Percentiles rank a stretch among this genome's conserved stretches.
Conservation (phyloP, 2,113 vertebrate species). For the Toxotes jaculatrix region DNA sequence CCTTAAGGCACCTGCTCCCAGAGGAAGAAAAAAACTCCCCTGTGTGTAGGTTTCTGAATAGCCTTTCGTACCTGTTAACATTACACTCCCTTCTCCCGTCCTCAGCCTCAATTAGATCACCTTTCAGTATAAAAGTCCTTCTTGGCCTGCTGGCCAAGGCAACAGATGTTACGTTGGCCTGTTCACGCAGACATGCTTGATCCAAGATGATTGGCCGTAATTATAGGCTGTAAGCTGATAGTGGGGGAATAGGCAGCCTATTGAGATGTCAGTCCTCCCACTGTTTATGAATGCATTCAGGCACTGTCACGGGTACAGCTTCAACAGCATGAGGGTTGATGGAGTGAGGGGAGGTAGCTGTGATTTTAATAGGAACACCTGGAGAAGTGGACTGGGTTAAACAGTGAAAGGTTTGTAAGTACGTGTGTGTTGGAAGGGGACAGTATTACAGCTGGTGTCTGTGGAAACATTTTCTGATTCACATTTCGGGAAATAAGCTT, state of each 20-base stretch:
- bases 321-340: slow-evolving; percentile 55
- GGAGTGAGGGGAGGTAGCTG: slow-evolving; percentile 39
- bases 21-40: background rate
- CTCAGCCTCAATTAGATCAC: slow-evolving; percentile 70
- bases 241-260: slow-evolving; percentile 77
- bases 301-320: slow-evolving; percentile 60
- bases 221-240: slow-evolving; percentile 87
- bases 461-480: background rate
- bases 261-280: slow-evolving; percentile 82
- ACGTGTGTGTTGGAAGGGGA: background rate
- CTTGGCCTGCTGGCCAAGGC: slow-evolving; percentile 62
- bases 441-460: slow-evolving; percentile 37
- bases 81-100: slow-evolving; percentile 43
- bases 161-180: slow-evolving; percentile 83
- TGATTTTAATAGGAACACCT: slow-evolving; percentile 76
- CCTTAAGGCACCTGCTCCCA: slow-evolving; percentile 69
- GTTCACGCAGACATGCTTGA: slow-evolving; percentile 82
- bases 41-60: slow-evolving; percentile 60
- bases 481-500: background rate
- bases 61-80: slow-evolving; percentile 63
- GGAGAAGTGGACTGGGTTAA: slow-evolving; percentile 52
- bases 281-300: slow-evolving; percentile 77
- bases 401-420: slow-evolving; percentile 56
- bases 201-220: slow-evolving; percentile 85
- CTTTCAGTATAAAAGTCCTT: slow-evolving; percentile 71